Base-by-base conservation (phyloP, 2,113 vertebrate species). In the Meleagris gallopavo region DNA sequence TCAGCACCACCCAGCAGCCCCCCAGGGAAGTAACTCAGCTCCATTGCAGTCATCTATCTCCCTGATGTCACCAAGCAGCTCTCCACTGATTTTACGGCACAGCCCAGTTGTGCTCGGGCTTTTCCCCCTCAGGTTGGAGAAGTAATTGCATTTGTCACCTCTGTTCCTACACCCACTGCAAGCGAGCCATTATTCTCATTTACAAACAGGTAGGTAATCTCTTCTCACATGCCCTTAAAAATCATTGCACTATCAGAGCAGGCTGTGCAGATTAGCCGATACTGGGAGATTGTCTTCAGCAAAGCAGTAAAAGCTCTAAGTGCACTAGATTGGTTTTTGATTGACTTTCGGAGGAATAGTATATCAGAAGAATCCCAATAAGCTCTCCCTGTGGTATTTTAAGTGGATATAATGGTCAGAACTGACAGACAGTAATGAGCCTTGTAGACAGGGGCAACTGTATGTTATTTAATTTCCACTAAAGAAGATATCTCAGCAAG, bases 301-400 rank as follows among this genome's bases (percentile, higher is more conserved):
- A 96, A 96, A 90, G 91, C 91, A 96, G 95, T 96, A 97, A 97
- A 97, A 97, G 96, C 96, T 86, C 83, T 97, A 97, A 97, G 96
- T 95, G 94, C 96, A 92, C 75, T 97, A 94, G 96, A 97, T 97
- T 97, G 96, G 93, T 94, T 97, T 97, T 97, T 94, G 92, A 97
- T 97, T 97, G 96, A 96, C 96, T 97, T 97, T 97, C 86, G 83
- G 93, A 95, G 94, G 92, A 95, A 96, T 27, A 94, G 92, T 94
- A 94, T 95, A 96, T 97, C 95, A 94, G 95, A 95, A 93, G 93
- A 95, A 94, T 96, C 88, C 91, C 57, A 95, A 94, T 93, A 94
- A 91, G 93, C 79, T 93, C 76, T 95, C 95, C 95, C 94, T 89
- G 91, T 92, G 95, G 96, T 94, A 95, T 95, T 95, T 94, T 97